Conservation (phyloP, 1,140 invertebrate genomes). For the Saccostrea cuccullata region DNA sequence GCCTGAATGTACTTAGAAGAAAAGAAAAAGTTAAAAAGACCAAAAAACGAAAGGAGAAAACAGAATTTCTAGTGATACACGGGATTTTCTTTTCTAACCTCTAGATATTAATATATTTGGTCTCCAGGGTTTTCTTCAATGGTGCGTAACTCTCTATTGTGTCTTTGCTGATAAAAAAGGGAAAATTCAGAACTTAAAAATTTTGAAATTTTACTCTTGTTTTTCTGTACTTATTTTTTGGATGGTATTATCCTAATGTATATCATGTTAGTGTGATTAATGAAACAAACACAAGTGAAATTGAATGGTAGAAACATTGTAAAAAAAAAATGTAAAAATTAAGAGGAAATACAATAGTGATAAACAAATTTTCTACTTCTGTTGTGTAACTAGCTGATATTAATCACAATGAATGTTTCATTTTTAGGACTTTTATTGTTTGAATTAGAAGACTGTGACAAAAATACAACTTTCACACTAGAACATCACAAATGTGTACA, state of each 20-base stretch:
- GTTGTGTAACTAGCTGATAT: neutral
- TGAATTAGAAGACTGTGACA: neutral
- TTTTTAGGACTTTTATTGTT: neutral
- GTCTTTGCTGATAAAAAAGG: conserved; percentile 28
- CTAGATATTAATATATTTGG: conserved; percentile 16
- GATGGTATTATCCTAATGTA: neutral
- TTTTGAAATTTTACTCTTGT: neutral
- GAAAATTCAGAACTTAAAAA: conserved; percentile 11
- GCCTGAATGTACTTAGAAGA: neutral
- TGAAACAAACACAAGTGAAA: conserved; percentile 13
- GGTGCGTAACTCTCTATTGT: conserved; percentile 10
- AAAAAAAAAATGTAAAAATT: neutral
- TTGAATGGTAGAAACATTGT: neutral
- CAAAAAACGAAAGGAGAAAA: conserved; percentile 11
- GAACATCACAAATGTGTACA: neutral
- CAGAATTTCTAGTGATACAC: conserved; percentile 9
- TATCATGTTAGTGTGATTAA: neutral
- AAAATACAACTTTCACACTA: neutral
- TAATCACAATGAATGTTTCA: neutral
- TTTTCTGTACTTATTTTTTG: neutral
- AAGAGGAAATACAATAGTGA: neutral
- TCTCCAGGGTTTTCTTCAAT: neutral
- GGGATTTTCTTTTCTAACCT: conserved; percentile 21
- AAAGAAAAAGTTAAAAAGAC: conserved; percentile 27
- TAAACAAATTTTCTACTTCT: neutral